Conservation (phyloP, 2,797 vertebrate genomes). For the Phalanger gymnotis region DNA sequence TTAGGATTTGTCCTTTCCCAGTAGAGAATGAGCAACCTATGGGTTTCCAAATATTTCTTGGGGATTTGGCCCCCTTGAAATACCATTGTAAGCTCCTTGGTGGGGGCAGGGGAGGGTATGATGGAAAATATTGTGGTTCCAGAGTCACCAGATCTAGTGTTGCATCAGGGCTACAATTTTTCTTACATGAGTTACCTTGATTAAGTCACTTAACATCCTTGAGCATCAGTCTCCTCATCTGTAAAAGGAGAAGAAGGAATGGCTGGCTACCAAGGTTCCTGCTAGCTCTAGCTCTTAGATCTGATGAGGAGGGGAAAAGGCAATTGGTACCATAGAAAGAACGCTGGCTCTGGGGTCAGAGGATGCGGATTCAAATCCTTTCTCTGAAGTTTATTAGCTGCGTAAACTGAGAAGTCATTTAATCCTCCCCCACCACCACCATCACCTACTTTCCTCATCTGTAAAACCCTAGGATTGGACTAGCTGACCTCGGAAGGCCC, state of each 20-base stretch:
- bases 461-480: too few species aligned
- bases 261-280: background rate
- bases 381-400: background rate
- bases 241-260: background rate
- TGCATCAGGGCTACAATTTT: background rate
- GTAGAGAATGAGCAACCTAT: background rate
- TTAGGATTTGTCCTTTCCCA: background rate
- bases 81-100: background rate
- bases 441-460: too few species aligned
- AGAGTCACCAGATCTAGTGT: background rate
- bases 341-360: background rate
- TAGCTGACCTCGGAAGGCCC: too few species aligned
- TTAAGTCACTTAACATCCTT: background rate
- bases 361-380: background rate
- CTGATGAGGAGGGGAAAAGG: background rate
- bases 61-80: background rate
- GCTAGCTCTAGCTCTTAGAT: background rate
- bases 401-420: too few species aligned
- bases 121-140: background rate
- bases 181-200: background rate
- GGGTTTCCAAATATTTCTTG: background rate
- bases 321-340: background rate
- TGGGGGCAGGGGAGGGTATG: background rate
- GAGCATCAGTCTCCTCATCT: background rate
- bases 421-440: too few species aligned